Evolutionary conservation across 2,797 vertebrate genomes (phyloP), one percentile per base, ranked within the genome.

Genomic region (Dipus sagitta): DNA sequence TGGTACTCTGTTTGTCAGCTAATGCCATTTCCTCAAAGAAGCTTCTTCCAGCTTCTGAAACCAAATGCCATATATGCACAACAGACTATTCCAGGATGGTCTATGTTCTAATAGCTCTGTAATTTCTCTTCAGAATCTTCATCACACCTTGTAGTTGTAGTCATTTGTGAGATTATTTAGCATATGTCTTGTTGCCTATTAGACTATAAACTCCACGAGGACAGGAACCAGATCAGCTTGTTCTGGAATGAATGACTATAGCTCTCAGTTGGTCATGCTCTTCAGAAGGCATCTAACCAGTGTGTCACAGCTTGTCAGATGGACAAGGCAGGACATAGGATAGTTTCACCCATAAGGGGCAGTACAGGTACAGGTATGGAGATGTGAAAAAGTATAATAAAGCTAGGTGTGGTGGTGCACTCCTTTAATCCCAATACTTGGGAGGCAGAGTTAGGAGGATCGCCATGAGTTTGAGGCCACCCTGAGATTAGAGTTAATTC

Each of bases 21-120:
- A 74, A n/a, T 65, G 58, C 38, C 74, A 91, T 92, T 89, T 91
- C 86, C 60, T 79, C 81, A 85, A 42, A 95, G 87, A 68, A 86
- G 52, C 84, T 82, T 81, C 86, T 32, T 89, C 32, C 30, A 87
- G 82, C 62, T 91, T 96, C 81, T 82, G 34, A 76, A 87, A 87
- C n/a, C 84, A 75, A 95, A 92, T 88, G 68, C 80, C 86, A 93
- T 32, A 68, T 42, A 62, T 20, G 6, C 14, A 34, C 90, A 90
- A 91, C 7, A 34, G 13, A 52, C 10, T 14, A 34, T 78, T 91
- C 79, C 9, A 75, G 60, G 80, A 77, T 26, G 38, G 24, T 86
- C 83, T 95, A 2, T 60, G 86, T 93, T 94, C 32, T 64, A 32
- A 34, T 80, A 58, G 30, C 47, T 95, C 83, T 80, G 23, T 86